Conservation (phyloP, 2,888 invertebrate genomes). For the Mythimna impura region DNA sequence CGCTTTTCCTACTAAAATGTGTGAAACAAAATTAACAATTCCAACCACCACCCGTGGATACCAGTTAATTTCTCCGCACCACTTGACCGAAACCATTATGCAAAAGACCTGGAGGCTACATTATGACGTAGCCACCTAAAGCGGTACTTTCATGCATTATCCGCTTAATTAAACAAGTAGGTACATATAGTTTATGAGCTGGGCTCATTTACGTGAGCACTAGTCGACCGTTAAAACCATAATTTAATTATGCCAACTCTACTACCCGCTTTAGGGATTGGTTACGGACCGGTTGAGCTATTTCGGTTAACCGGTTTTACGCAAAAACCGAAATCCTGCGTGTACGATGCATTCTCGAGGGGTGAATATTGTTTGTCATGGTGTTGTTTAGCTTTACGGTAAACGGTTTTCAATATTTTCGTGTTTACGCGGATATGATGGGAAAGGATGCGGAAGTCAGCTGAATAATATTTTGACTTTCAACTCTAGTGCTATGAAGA, state of each 20-base stretch:
- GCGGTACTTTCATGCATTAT: slow-evolving; percentile 67
- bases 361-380: slow-evolving; percentile 42
- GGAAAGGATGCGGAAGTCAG: not conserved
- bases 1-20: not conserved
- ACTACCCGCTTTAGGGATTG: slow-evolving; percentile 56
- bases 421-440: not conserved
- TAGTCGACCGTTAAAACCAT: slow-evolving; percentile 68
- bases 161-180: slow-evolving; percentile 73
- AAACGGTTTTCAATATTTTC: slow-evolving; percentile 6
- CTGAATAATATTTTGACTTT: not conserved
- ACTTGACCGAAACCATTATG: slow-evolving; percentile 55
- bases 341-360: slow-evolving; percentile 14
- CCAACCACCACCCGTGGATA: slow-evolving; percentile 3
- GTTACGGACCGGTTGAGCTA: slow-evolving; percentile 31
- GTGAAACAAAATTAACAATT: slow-evolving; percentile 1
- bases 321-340: slow-evolving; percentile 45
- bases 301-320: slow-evolving; percentile 43
- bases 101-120: slow-evolving; percentile 59
- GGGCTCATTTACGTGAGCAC: slow-evolving; percentile 71
- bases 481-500: not conserved
- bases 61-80: slow-evolving; percentile 22
- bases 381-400: not conserved
- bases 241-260: slow-evolving; percentile 70
- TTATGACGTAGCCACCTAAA: slow-evolving; percentile 52
- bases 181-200: slow-evolving; percentile 71